Percentiles rank a stretch among this genome's conserved stretches.
Conservation (phyloP, 2,113 vertebrate genomes). For the Gobio gobio region DNA sequence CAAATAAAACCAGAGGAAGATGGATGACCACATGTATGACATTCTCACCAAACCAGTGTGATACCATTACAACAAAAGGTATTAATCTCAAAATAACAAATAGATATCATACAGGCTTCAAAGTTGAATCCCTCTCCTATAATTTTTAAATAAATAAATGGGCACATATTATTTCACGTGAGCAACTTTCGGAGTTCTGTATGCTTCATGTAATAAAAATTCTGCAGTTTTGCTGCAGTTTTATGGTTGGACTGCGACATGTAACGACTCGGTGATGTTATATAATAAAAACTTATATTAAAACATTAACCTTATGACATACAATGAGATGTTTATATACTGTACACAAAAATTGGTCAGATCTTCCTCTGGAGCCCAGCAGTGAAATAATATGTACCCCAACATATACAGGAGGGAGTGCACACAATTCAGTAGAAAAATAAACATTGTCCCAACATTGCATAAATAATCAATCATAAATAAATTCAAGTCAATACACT, state of each 20-base stretch:
- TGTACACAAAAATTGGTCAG: background rate
- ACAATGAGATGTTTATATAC: background rate
- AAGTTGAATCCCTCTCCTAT: slow-evolving; percentile 65
- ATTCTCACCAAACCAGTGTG: slow-evolving; percentile 51
- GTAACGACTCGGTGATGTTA: background rate
- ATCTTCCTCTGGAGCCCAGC: slow-evolving; percentile 49
- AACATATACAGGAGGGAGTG: slow-evolving; percentile 67
- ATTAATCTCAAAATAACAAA: slow-evolving; percentile 59
- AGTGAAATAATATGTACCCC: slow-evolving; percentile 65
- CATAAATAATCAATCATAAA: slow-evolving; percentile 80
- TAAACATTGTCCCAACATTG: slow-evolving; percentile 81
- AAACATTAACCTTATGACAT: background rate
- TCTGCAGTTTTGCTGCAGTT: background rate
- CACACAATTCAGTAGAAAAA: slow-evolving; percentile 79
- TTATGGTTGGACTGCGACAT: background rate
- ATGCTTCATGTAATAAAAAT: background rate
- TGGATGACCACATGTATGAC: background rate
- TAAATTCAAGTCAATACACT: slow-evolving; percentile 76
- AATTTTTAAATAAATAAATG: slow-evolving; percentile 78
- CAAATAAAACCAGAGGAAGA: background rate
- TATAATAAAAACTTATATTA: slow-evolving; percentile 12
- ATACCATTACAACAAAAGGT: slow-evolving; percentile 65
- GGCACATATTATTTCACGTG: slow-evolving; percentile 67
- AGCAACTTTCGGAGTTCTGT: slow-evolving; percentile 53
- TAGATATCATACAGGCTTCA: slow-evolving; percentile 71